Percentiles rank a stretch among this genome's conserved stretches.
Evolutionary conservation across 1,140 invertebrate genomes (phyloP).

Genomic region (Venustaconcha ellipsiformis): DNA sequence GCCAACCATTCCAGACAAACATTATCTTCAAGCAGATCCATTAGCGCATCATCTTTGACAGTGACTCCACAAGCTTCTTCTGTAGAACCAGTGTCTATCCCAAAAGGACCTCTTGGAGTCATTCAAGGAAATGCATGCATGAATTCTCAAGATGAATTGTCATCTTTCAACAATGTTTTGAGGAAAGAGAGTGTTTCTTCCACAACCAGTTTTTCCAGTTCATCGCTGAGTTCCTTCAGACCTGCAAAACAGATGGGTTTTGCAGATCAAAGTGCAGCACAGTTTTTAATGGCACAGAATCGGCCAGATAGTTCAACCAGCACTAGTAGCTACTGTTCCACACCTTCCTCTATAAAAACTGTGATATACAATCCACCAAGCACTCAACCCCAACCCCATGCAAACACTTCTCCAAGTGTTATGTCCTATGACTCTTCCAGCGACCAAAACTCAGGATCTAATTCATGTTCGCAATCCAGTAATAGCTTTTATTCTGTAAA

Average conservation of each 20-base stretch:
- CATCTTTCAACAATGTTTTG: conserved; percentile 1
- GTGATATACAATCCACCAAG: conserved; percentile 50
- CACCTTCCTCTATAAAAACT: conserved; percentile 55
- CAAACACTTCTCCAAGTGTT: conserved; percentile 22
- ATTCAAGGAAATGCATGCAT: too few species aligned
- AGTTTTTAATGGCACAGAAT: conserved; percentile 8
- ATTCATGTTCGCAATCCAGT: conserved; percentile 13
- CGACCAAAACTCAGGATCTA: conserved; percentile 31
- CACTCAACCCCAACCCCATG: conserved; percentile 10
- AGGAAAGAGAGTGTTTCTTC: conserved; percentile 28
- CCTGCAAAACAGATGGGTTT: conserved; percentile 21
- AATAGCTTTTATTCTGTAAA: conserved; percentile 23
- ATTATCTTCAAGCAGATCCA: not conserved
- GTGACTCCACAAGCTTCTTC: conserved; percentile 7
- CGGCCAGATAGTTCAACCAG: conserved; percentile 59
- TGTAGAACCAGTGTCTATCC: not conserved
- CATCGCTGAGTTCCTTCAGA: conserved; percentile 42
- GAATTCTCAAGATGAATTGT: conserved; percentile 12
- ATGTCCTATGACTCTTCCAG: conserved; percentile 27
- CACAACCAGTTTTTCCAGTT: conserved; percentile 26
- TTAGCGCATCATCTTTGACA: not conserved
- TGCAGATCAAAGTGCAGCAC: conserved; percentile 17
- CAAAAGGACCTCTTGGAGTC: not conserved
- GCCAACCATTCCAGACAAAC: conserved; percentile 17
- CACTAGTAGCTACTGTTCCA: conserved; percentile 58